A percentile compares a stretch with the other conserved stretches of the same genome.
Conservation (phyloP, 64 coral and sea anemone genomes). For the Cladopsammia gracilis region DNA sequence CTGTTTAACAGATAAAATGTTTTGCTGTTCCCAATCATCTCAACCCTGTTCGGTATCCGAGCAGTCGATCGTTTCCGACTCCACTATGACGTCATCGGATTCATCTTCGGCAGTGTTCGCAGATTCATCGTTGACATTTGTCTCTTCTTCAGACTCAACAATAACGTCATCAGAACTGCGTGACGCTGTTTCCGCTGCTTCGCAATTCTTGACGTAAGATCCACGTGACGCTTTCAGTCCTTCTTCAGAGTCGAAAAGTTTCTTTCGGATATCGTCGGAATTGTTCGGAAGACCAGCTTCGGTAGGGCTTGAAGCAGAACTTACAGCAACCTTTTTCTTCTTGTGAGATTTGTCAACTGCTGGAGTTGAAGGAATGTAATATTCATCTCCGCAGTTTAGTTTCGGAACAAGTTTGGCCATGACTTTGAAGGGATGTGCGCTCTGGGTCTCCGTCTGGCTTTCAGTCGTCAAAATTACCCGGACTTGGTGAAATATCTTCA, state of each 20-base stretch:
- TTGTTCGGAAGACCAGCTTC: neutral
- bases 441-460: constrained; percentile 61
- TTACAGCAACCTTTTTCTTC: neutral
- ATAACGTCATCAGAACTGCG: constrained; percentile 30
- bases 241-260: constrained; percentile 71
- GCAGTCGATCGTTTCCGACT: constrained; percentile 41
- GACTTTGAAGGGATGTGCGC: constrained; percentile 78
- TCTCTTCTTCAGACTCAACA: constrained; percentile 51
- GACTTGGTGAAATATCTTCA: constrained; percentile 78
- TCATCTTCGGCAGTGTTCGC: neutral
- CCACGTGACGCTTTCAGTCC: neutral
- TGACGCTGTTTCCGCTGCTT: neutral
- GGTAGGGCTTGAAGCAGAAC: too few relatives aligned
- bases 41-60: constrained; percentile 18
- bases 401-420: constrained; percentile 75
- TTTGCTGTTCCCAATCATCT: neutral
- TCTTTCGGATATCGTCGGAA: constrained; percentile 33
- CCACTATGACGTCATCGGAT: constrained; percentile 78
- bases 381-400: neutral
- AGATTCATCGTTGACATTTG: neutral
- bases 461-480: constrained; percentile 82
- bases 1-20: neutral
- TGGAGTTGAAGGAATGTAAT: neutral
- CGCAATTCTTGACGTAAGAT: neutral
- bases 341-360: neutral